Evolutionary conservation across 2,888 invertebrate genomes (phyloP).

Genomic region (Eupithecia subumbrata): DNA sequence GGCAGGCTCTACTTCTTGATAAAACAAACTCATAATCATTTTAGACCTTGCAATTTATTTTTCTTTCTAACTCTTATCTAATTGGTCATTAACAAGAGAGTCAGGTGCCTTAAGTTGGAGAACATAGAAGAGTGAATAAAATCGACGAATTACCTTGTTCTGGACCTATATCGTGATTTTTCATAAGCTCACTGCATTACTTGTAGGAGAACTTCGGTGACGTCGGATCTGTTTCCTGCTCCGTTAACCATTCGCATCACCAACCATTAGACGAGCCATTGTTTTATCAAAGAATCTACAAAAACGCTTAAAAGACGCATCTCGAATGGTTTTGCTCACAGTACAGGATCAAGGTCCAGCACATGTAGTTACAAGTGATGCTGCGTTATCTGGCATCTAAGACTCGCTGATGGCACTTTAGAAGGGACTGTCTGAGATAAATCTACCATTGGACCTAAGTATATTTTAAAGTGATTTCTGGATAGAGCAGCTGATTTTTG

Average conservation of each 20-base stretch:
- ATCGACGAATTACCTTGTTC: neutral
- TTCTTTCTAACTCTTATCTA: neutral
- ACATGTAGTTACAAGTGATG: slow-evolving; percentile 41
- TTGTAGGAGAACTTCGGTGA: neutral
- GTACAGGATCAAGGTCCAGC: slow-evolving; percentile 32
- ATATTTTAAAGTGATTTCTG: slow-evolving; percentile 7
- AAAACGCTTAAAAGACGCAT: neutral
- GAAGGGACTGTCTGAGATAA: slow-evolving; percentile 23
- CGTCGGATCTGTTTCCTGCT: neutral
- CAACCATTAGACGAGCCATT: neutral
- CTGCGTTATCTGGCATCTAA: slow-evolving; percentile 32
- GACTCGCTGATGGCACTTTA: slow-evolving; percentile 32
- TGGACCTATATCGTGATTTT: neutral
- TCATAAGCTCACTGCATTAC: neutral
- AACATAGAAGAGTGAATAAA: neutral
- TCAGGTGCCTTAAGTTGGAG: neutral
- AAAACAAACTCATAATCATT: neutral
- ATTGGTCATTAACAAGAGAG: neutral
- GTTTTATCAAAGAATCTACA: neutral
- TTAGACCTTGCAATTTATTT: neutral
- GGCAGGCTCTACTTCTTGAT: neutral
- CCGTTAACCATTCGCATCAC: neutral
- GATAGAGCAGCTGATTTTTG: neutral
- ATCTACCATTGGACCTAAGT: slow-evolving; percentile 10
- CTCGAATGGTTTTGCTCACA: slow-evolving; percentile 22